These are phyloP conservation scores for Rhyacophila evoluta DNA, from an alignment of 2,888 invertebrate species.

Conservation along the genomic window DNA sequence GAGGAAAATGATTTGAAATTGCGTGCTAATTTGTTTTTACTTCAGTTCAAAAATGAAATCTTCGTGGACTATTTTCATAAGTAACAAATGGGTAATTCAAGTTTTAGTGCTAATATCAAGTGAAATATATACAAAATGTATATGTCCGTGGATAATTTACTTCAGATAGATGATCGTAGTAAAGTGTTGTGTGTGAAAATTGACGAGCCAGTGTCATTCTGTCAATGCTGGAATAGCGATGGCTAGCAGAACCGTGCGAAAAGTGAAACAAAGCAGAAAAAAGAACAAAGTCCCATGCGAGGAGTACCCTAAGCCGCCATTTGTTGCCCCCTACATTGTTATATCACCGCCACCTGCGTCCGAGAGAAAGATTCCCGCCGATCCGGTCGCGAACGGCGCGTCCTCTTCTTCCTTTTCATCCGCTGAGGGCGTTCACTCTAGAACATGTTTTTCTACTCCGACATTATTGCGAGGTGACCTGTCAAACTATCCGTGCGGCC, in stretches of 20 bases:
- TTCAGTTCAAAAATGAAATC: too few species aligned
- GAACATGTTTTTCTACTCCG: constrained; percentile 51
- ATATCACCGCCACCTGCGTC: constrained; percentile 62
- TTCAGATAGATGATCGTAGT: too few species aligned
- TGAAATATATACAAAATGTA: too few species aligned
- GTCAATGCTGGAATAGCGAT: constrained; percentile 64
- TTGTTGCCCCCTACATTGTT: constrained; percentile 61
- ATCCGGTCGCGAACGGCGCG: neutral
- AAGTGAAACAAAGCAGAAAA: constrained; percentile 76
- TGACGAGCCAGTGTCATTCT: neutral
- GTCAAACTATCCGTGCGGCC: constrained; percentile 32
- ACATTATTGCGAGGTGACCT: constrained; percentile 33
- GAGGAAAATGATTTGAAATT: too few species aligned
- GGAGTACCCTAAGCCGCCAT: constrained; percentile 32
- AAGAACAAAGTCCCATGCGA: constrained; percentile 59
- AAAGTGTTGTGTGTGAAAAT: constrained; percentile 32
- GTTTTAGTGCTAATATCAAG: too few species aligned
- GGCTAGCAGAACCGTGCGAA: constrained; percentile 78
- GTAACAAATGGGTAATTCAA: too few species aligned
- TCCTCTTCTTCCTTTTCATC: constrained; percentile 42
- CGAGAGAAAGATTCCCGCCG: constrained; percentile 28
- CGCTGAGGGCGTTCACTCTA: constrained; percentile 49
- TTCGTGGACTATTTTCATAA: too few species aligned
- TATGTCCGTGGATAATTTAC: too few species aligned
- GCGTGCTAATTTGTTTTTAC: too few species aligned